Evolutionary conservation across 1,140 invertebrate species (phyloP).

Genomic region (Drosophila auraria): DNA sequence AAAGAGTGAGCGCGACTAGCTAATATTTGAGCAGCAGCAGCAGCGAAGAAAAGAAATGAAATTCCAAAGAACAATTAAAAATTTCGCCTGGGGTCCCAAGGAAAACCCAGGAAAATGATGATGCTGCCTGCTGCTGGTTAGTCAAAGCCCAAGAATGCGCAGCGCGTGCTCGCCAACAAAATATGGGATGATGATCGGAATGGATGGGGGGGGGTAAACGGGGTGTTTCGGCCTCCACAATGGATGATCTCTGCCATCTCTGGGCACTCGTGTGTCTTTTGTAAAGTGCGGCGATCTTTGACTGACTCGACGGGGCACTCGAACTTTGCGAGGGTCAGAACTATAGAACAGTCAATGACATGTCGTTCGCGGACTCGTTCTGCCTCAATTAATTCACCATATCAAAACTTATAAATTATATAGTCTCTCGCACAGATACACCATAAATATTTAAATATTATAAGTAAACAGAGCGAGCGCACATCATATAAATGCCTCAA

Average conservation of each 20-base stretch:
- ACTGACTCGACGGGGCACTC: constrained; percentile 49
- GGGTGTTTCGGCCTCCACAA: constrained; percentile 51
- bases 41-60: constrained; percentile 24
- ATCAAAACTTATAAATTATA: constrained; percentile 78
- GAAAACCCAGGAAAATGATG: constrained; percentile 63
- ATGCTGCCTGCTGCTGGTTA: constrained; percentile 40
- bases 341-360: constrained; percentile 81
- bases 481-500: constrained; percentile 48
- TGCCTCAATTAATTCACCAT: constrained; percentile 70
- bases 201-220: constrained; percentile 5
- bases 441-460: constrained; percentile 66
- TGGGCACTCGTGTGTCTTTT: constrained; percentile 18
- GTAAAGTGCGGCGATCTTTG: constrained; percentile 79
- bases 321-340: constrained; percentile 81
- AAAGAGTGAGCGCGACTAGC: constrained; percentile 21
- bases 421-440: constrained; percentile 14
- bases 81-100: constrained; percentile 37
- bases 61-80: constrained; percentile 46
- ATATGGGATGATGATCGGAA: background rate
- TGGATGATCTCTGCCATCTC: constrained; percentile 20
- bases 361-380: constrained; percentile 31
- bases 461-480: constrained; percentile 14
- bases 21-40: constrained; percentile 39
- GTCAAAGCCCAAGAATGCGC: constrained; percentile 71
- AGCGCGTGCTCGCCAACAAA: constrained; percentile 47